A percentile compares a stretch with the other conserved stretches of the same genome.
These are phyloP conservation scores for Hecatera dysodea DNA, from an alignment of 2,888 invertebrate species.

Conservation along the genomic window DNA sequence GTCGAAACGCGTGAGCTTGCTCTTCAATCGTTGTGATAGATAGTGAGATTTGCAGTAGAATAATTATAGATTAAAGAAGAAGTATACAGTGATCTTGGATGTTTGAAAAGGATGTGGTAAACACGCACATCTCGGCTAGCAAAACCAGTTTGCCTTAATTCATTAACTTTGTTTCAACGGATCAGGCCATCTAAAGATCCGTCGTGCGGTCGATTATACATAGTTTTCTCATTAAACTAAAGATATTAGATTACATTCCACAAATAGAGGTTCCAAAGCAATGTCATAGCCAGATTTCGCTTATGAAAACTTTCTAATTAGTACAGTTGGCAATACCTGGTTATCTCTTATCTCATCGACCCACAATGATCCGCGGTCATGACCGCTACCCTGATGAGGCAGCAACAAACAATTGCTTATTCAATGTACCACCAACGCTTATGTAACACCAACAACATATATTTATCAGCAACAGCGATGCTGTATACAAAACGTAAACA, in stretches of 20 bases:
- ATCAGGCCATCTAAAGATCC: background rate
- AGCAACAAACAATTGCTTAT: constrained; percentile 34
- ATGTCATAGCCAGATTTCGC: background rate
- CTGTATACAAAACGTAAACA: constrained; percentile 41
- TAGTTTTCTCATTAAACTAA: background rate
- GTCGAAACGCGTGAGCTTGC: background rate
- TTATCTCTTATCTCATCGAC: background rate
- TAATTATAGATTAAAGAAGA: too few species aligned
- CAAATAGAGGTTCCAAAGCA: background rate
- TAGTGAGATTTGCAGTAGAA: constrained; percentile 3
- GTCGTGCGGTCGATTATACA: background rate
- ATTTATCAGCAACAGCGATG: constrained; percentile 40
- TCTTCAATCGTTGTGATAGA: background rate
- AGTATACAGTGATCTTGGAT: background rate
- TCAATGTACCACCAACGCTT: constrained; percentile 31
- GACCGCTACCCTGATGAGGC: constrained; percentile 1
- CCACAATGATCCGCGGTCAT: constrained; percentile 9
- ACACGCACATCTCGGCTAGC: too few species aligned
- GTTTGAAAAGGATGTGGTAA: too few species aligned
- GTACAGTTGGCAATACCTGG: background rate
- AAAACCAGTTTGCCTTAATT: too few species aligned
- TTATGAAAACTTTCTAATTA: background rate
- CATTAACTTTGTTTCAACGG: too few species aligned
- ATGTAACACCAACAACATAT: constrained; percentile 36
- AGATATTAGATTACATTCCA: too few species aligned